Evolutionary conservation across 2,113 vertebrate species (phyloP).

Genomic region (Oncorhynchus kisutch): DNA sequence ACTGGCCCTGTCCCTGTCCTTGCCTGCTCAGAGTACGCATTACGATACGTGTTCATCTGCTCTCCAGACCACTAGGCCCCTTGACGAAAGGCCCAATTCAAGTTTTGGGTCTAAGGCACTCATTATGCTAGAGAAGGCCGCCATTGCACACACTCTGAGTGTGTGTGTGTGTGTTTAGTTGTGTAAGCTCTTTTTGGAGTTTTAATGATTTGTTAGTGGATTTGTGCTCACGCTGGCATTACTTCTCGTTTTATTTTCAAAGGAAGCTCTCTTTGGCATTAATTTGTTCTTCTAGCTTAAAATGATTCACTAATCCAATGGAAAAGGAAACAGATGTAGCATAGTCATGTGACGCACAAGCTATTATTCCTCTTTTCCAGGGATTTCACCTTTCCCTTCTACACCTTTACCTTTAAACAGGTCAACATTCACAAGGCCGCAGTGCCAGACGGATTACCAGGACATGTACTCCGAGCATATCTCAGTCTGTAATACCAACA

Average conservation of each 20-base stretch:
- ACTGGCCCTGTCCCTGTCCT: background rate
- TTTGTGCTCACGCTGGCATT: slow-evolving; percentile 7
- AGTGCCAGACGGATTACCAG: no score
- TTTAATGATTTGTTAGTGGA: background rate
- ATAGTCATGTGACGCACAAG: no score
- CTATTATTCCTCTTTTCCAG: no score
- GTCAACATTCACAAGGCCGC: no score
- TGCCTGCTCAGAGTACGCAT: background rate
- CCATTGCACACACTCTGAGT: background rate
- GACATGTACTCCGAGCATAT: no score
- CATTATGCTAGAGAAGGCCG: background rate
- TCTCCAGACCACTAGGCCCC: background rate
- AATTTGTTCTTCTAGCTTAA: no score
- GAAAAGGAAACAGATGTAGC: no score
- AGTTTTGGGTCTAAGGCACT: background rate
- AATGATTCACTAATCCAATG: no score
- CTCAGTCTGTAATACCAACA: no score
- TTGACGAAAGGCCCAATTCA: background rate
- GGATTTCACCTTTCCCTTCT: no score
- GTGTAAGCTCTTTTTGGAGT: background rate
- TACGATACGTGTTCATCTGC: background rate
- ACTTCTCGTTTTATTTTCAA: slow-evolving; percentile 6
- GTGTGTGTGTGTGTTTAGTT: background rate
- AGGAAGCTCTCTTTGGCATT: slow-evolving; percentile 10
- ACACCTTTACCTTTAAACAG: no score